Base-by-base conservation (phyloP, 2,888 invertebrate genomes). In the Andrena fulva region DNA sequence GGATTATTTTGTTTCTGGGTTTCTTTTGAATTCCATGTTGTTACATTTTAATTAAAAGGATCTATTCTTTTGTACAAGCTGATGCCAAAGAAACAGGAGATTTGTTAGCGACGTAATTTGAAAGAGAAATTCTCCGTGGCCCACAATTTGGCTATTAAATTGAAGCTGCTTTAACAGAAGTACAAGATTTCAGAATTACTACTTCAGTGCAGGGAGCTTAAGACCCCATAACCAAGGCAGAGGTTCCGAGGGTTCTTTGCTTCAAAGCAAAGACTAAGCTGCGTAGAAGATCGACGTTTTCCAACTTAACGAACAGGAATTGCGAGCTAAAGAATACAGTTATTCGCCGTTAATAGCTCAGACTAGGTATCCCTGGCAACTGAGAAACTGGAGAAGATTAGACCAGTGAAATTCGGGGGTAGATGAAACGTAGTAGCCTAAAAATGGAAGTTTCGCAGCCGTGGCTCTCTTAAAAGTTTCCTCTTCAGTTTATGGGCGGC, bases 371-470 rank as follows among this genome's bases (percentile, higher is more conserved):
- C 54, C 54, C 8, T 12, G 29, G n/a, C 62, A 60, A 75, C 50
- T 52, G 27, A 24, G 35, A 33, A 59, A 59, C 69, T 70, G 24
- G 0, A 20, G 62, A 62, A 50, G 68, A 72, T 80, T 50, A 62
- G 74, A 42, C 68, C 52, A 20, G 0, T 54, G 60, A 52, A 80
- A 69, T 79, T 71, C 68, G 35, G 31, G 24, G 67, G 63, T 59
- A 35, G 64, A 33, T 12, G 50, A 52, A 73, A 66, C 50, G 64
- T 7, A 8, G 27, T 16, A 31, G 24, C 54, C 77, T 70, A 82
- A 82, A 82, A 82, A 83, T 52, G 63, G 48, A 81, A 81, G 77
- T 81, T 83, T 67, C 54, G 63, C 52, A 35, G 20, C 56, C 56
- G 54, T 31, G 42, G 35, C 27, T 54, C 77, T 70, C 67, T 82